A percentile compares a stretch with the other conserved stretches of the same genome.
Evolutionary conservation across 2,888 invertebrate genomes (phyloP).

Genomic region (Nematopogon swammerdamellus): DNA sequence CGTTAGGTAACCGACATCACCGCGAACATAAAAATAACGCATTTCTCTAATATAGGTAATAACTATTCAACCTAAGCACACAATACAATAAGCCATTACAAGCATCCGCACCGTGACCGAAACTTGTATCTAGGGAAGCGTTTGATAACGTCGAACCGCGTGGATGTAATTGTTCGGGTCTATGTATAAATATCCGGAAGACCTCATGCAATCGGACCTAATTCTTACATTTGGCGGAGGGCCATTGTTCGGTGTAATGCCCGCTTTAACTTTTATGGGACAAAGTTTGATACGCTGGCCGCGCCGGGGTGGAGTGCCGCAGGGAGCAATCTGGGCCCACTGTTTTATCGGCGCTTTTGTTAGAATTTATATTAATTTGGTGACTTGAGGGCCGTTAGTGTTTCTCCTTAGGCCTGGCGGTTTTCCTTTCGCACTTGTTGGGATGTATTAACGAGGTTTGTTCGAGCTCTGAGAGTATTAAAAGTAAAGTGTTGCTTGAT

Average conservation of each 20-base stretch:
- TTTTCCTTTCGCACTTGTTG: not conserved
- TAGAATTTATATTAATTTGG: conserved; percentile 37
- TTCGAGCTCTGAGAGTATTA: no score
- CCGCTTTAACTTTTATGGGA: conserved; percentile 53
- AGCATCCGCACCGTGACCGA: not conserved
- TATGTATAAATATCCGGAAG: not conserved
- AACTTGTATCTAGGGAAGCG: not conserved
- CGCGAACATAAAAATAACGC: no score
- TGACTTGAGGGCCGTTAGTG: conserved; percentile 13
- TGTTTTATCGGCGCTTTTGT: conserved; percentile 41
- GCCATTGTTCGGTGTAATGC: conserved; percentile 51
- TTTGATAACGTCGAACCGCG: not conserved
- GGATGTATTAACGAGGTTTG: no score
- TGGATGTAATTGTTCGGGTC: not conserved
- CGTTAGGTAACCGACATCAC: no score
- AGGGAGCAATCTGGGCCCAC: conserved; percentile 39
- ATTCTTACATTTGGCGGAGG: conserved; percentile 13
- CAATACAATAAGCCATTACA: no score
- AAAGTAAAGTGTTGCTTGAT: no score
- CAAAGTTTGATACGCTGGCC: conserved; percentile 34
- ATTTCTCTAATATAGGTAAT: no score
- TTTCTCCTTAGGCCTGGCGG: not conserved
- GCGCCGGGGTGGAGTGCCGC: conserved; percentile 20
- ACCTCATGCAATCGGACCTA: conserved; percentile 2
- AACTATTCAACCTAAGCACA: no score